Conservation (phyloP, 2,113 vertebrate species). For the Chelonoidis abingdonii region DNA sequence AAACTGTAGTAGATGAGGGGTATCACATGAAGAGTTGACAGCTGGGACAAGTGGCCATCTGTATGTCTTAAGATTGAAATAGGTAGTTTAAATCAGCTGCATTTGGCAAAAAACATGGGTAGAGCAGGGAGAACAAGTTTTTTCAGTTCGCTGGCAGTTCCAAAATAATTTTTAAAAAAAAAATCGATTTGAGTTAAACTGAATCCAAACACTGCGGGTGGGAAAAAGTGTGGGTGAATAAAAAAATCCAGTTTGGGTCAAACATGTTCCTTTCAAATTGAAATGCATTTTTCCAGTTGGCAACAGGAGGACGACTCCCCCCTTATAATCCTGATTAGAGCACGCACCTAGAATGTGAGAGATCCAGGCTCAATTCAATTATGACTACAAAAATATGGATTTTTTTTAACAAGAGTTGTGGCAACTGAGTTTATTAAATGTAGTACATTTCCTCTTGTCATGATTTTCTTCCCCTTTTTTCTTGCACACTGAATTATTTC, state of each 20-base stretch:
- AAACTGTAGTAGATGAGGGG: not conserved
- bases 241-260: not conserved
- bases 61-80: not conserved
- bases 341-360: not conserved
- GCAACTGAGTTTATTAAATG: not conserved
- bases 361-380: not conserved
- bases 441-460: not conserved
- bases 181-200: not conserved
- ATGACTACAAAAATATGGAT: not conserved
- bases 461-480: not conserved
- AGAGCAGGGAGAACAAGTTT: not conserved
- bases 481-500: not conserved
- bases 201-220: not conserved
- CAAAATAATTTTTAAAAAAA: not conserved
- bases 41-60: not conserved
- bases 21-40: not conserved
- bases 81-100: not conserved
- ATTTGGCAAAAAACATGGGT: not conserved
- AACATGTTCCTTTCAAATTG: not conserved
- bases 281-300: not conserved
- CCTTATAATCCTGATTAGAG: not conserved
- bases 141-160: not conserved
- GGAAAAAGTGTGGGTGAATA: not conserved
- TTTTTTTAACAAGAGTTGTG: not conserved
- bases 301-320: not conserved